Evolutionary conservation across 2,888 invertebrate species (phyloP).

Genomic region (Neoaliturus tenellus): DNA sequence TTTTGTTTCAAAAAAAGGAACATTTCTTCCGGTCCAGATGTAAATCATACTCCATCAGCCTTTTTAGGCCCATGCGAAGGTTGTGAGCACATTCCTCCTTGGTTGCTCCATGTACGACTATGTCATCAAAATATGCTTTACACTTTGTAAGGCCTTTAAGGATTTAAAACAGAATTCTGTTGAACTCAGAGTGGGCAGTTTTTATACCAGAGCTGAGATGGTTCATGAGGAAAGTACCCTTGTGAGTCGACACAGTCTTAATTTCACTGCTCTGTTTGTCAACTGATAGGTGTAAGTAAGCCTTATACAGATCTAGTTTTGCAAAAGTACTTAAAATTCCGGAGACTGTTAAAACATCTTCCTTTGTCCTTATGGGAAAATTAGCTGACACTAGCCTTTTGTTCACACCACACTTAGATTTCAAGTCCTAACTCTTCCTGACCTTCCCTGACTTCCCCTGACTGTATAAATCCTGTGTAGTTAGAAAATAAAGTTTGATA

Average conservation of each 20-base stretch:
- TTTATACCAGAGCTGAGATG: background rate
- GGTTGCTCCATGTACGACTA: too few species aligned
- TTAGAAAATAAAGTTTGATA: too few species aligned
- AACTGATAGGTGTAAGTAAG: constrained; percentile 61
- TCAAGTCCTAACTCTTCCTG: too few species aligned
- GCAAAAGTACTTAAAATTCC: constrained; percentile 60
- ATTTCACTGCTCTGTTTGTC: constrained; percentile 54
- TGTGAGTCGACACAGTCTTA: constrained; percentile 57
- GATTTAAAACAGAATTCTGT: constrained; percentile 56
- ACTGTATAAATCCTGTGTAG: too few species aligned
- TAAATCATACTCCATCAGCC: too few species aligned
- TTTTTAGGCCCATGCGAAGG: too few species aligned
- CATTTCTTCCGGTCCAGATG: too few species aligned
- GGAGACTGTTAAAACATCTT: constrained; percentile 60
- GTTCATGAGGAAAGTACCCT: constrained; percentile 41
- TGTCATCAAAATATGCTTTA: constrained; percentile 63
- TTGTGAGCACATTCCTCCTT: too few species aligned
- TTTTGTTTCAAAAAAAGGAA: too few species aligned
- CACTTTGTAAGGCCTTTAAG: constrained; percentile 39
- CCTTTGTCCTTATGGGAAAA: constrained; percentile 61
- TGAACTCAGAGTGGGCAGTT: constrained; percentile 58
- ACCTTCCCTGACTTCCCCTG: too few species aligned
- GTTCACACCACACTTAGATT: too few species aligned
- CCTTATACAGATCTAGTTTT: constrained; percentile 62
- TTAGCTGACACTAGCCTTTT: constrained; percentile 63